phyloP scores from a whole-genome alignment of 2,888 invertebrate species.

The Drosophila affinis region DNA sequence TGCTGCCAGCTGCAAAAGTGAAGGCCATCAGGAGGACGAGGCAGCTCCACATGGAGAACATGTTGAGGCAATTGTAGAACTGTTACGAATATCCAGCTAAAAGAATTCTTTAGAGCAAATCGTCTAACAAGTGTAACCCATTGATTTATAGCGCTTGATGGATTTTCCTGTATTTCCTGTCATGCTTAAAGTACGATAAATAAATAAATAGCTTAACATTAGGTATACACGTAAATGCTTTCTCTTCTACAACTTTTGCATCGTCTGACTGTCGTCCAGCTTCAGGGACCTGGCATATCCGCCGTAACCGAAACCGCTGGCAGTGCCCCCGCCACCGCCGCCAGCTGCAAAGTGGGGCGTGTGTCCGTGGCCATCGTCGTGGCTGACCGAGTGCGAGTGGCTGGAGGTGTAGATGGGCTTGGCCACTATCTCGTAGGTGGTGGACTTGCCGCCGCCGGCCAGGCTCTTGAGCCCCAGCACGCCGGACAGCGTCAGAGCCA shows the following conservation, averaged over 20 bases:
- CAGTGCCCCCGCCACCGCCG: conserved; percentile 82
- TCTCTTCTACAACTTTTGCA: conserved; percentile 38
- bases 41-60: not conserved
- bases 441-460: conserved; percentile 88
- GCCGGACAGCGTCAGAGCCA: conserved; percentile 91
- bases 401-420: conserved; percentile 90
- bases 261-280: conserved; percentile 34
- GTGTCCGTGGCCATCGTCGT: conserved; percentile 85
- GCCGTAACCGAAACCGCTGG: conserved; percentile 86
- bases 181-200: conserved; percentile 1
- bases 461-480: conserved; percentile 90
- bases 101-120: not conserved
- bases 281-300: conserved; percentile 82
- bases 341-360: conserved; percentile 63
- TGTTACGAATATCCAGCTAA: not conserved
- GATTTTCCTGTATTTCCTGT: not conserved
- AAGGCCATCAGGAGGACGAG: not conserved
- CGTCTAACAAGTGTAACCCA: not conserved
- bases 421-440: conserved; percentile 93
- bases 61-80: not conserved
- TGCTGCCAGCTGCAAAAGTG: not conserved
- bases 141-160: conserved; percentile 4
- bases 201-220: conserved; percentile 44
- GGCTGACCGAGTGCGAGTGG: conserved; percentile 86
- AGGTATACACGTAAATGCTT: conserved; percentile 8